Base-by-base conservation (phyloP, 2,797 vertebrate genomes). In the Numenius phaeopus region DNA sequence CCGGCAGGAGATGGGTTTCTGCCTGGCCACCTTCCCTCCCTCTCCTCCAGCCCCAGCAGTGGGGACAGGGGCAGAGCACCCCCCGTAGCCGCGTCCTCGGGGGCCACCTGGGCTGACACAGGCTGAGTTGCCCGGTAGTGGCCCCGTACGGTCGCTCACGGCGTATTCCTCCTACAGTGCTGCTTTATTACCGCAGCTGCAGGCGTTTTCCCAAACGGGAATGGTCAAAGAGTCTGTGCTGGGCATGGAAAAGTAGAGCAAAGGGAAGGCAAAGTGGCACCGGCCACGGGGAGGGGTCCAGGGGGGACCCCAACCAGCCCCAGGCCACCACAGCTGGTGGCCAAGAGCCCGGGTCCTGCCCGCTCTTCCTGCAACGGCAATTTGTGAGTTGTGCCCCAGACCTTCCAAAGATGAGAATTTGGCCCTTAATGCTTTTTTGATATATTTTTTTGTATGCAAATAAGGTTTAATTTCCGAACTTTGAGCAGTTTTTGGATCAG, bases 81-180 rank as follows among this genome's bases (percentile, higher is more conserved):
- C 11, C 50, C 9, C 10, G 26, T 1, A 9, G 4, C 57, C 4
- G 15, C 23, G 7, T 39, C 58, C 34, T 9, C 34, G 24, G 5
- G 1, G 47, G 29, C n/a, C 22, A 1, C 7, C 9, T 2, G 2
- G 54, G 40, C 55, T 11, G 2, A 1, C 3, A 4, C 22, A 14
- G 1, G 20, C 1, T 6, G 72, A 5, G 39, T 2, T 8, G 37
- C 5, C 0, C 0, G 34, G 27, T 30, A 29, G 17, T 52, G 29
- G 52, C 27, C 5, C 0, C 0, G 34, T 1, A 0, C 0, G 79
- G 22, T 13, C 40, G 1, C 50, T 7, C 23, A 0, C 0, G 3
- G 55, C 0, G 0, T 1, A 0, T 9, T 9, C 81, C n/a, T 12
- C 5, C 0, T 1, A 3, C 2, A 7, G 22, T 0, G 14, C 3